Base-by-base conservation (phyloP, 2,113 vertebrate species). In the Vanacampus margaritifer region DNA sequence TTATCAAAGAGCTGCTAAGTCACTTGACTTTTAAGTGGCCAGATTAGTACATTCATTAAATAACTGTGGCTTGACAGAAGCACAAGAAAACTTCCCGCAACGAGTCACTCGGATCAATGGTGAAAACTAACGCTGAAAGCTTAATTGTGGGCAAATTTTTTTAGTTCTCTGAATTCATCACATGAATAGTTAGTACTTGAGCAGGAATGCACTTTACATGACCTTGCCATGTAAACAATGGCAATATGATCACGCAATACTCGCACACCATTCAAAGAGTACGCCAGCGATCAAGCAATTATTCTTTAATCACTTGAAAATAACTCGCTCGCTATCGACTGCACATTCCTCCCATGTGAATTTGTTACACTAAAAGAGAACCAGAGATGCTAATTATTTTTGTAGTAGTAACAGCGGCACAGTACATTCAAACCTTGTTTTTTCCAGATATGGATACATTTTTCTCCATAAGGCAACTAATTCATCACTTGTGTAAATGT, bases 21-120 rank as follows among this genome's bases (percentile, higher is more conserved):
- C 48, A 11, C 21, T 67, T 32, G 46, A 76, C 19, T 78, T 50
- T 64, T 68, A 62, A 74, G 68, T 67, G 57, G 63, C 54, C 26
- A 65, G 73, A 79, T 81, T 50, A 48, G 66, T 64, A 26, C 58
- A 76, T 69, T 61, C 37, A 59, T 24, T 3, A n/a, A 67, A 74
- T 46, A 71, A 64, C 36, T 74, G 28, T 36, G 5, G 60, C 46
- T 65, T 75, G 43, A 68, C 41, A 60, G 26, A 58, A 68, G 56
- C 8, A 60, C 26, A 45, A 53, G 45, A 8, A 50, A 60, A 12
- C 41, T 54, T n/a, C 41, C 24, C 35, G 35, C 36, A 14, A 36
- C 0, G 53, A 5, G 26, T 59, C 26, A 14, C 28, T 67, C 7
- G 48, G 26, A 69, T 59, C 57, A 68, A 19, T 26, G 32, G 8